phyloP scores from a whole-genome alignment of 2,113 vertebrate genomes.

The Petaurus breviceps region DNA sequence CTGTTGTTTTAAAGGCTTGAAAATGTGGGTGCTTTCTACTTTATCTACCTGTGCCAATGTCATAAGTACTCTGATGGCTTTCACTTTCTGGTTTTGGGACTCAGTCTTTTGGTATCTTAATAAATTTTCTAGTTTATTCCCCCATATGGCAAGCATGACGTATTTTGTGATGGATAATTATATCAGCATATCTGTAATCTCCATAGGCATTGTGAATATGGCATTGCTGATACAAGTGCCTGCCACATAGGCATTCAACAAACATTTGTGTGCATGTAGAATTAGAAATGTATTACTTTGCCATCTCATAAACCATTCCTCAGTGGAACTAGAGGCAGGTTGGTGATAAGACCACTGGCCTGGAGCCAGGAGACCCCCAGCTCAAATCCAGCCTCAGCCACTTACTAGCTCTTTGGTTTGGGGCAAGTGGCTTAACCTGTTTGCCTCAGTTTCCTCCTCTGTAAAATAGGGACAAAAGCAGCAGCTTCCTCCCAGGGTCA shows the following conservation, averaged over 20 bases:
- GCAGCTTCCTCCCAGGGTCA: not conserved
- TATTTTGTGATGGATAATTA: no score
- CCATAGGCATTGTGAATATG: no score
- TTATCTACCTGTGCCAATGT: no score
- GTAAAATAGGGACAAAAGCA: not conserved
- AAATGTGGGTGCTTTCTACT: no score
- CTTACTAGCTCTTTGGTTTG: not conserved
- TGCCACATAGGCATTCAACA: not conserved
- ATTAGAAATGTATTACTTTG: not conserved
- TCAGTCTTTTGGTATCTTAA: no score
- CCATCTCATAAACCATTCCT: not conserved
- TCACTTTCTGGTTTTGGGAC: no score
- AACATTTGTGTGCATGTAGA: not conserved
- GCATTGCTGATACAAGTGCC: no score
- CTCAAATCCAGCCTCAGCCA: not conserved
- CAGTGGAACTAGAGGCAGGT: not conserved
- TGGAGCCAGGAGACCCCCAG: not conserved
- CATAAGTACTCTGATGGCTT: no score
- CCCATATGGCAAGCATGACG: no score
- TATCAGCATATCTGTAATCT: no score
- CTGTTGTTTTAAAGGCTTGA: no score
- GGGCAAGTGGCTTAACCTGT: not conserved
- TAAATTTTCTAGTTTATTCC: no score
- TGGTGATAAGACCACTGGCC: not conserved
- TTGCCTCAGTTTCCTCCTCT: not conserved